Evolutionary conservation across 2,888 invertebrate species (phyloP).

Genomic region (Lasioglossum oenotherae): DNA sequence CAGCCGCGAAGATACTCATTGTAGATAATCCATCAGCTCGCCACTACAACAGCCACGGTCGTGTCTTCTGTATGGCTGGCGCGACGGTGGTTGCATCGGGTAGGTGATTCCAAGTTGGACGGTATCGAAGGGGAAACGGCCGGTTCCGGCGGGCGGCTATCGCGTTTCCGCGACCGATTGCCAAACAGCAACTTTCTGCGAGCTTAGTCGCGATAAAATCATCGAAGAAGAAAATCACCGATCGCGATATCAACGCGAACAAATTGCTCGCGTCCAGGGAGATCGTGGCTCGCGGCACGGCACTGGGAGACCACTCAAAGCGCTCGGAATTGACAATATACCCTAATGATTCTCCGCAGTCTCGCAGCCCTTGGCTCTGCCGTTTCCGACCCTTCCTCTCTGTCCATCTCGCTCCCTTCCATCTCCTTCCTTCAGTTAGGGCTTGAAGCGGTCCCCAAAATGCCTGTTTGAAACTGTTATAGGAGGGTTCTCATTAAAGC

Average conservation of each 20-base stretch:
- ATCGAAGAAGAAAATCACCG: constrained; percentile 16
- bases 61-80: background rate
- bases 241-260: constrained; percentile 23
- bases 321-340: constrained; percentile 72
- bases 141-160: background rate
- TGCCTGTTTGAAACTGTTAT: background rate
- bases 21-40: constrained; percentile 46
- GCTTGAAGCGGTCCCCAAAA: background rate
- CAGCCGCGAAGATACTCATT: constrained; percentile 15
- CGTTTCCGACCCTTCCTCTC: constrained; percentile 9
- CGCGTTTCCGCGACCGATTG: background rate
- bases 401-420: background rate
- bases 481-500: background rate
- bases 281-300: constrained; percentile 24
- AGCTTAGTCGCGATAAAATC: constrained; percentile 28
- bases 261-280: constrained; percentile 47
- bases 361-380: constrained; percentile 32
- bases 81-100: background rate
- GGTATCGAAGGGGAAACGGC: background rate
- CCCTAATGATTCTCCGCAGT: constrained; percentile 71
- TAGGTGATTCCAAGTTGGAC: background rate
- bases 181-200: background rate
- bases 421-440: background rate
- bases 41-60: background rate
- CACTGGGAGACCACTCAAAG: constrained; percentile 40